Base-by-base conservation (phyloP, 2,888 invertebrate species). In the Hyposoter didymator region DNA sequence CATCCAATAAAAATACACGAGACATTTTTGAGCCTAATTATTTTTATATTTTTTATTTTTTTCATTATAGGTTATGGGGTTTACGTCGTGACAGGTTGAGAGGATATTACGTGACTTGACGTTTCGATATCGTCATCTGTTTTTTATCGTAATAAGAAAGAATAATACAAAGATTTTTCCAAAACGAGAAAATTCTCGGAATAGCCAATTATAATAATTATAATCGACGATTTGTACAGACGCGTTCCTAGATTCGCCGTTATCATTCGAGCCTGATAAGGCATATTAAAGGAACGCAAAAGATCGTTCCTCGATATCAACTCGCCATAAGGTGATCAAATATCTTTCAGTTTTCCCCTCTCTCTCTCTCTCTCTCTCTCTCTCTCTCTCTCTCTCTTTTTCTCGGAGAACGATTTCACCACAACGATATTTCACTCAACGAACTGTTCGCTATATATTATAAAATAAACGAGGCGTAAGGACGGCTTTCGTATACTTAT, bases 191-290 rank as follows among this genome's bases (percentile, higher is more conserved):
- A 62, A 45, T n/a, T 75, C 74, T 84, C 78, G 80, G 52, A 78
- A 82, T 72, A 62, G 55, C 79, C 84, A 88, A 90, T 90, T 89
- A 88, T 87, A 87, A 74, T 89, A 88, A 89, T 90, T 87, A 88
- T 82, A 78, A 87, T 66, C 69, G 76, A 74, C 43, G 66, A 62
- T 66, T 83, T 85, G 78, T 85, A 43, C 12, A 43, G 43, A 62
- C 52, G 45, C 66, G 45, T 78, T 55, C 59, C 45, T 17, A 32
- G 45, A 64, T 70, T 70, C 12, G 66, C 35, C 64, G 43, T 75
- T 83, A 83, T 84, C 84, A 67, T 69, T 67, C 35, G 74, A 74
- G 69, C 74, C 82, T 69, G 84, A 84, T 84, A 84, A 84, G 84
- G 49, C 59, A 62, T 76, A 59, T 69, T 43, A 70, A 76, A 72